Base-by-base conservation (phyloP, 2,113 vertebrate genomes). In the Archilochus colubris region DNA sequence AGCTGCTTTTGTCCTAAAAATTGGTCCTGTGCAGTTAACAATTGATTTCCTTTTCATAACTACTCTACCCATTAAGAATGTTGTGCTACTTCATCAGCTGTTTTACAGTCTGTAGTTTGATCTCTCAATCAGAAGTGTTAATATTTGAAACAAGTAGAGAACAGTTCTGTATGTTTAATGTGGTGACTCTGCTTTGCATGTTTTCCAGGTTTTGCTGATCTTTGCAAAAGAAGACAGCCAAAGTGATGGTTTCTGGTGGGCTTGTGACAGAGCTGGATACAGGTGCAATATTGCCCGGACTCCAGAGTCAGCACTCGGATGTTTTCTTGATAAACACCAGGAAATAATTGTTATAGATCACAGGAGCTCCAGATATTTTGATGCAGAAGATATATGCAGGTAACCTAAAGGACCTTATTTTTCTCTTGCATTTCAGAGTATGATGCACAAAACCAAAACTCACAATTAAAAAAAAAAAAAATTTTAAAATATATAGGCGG, bases 211-310 rank as follows among this genome's bases (percentile, higher is more conserved):
- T 96, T 97, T 99, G 96, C 97, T 99, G 88, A 98, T 99, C 80
- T 99, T 99, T 90, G 98, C 98, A 36, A 99, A 99, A 95, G 99
- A 99, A 97, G 99, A 99, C 93, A 98, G 97, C 93, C 99, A 99
- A 93, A 99, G 99, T 36, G 98, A 99, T 85, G 99, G 98, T 10
- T 99, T 99, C 97, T 99, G 99, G 99, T 99, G 99, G 99, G 99
- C 99, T 79, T 99, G 99, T 68, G 99, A 99, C 94, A 98, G 98
- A 64, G 99, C 99, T 4, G 99, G 99, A 11, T 99, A 99, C 96
- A 97, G 97, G 53, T 99, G 99, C 93, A 99, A 98, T 89, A 98
- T 99, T 67, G 98, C 99, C 30, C 97, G 98, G 48, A 99, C 99
- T 27, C 98, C 98, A 1, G 99, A 99, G 92, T 99, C 99, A 48